Conservation (phyloP, 2,888 invertebrate genomes). For the Dysmachus trigonus region DNA sequence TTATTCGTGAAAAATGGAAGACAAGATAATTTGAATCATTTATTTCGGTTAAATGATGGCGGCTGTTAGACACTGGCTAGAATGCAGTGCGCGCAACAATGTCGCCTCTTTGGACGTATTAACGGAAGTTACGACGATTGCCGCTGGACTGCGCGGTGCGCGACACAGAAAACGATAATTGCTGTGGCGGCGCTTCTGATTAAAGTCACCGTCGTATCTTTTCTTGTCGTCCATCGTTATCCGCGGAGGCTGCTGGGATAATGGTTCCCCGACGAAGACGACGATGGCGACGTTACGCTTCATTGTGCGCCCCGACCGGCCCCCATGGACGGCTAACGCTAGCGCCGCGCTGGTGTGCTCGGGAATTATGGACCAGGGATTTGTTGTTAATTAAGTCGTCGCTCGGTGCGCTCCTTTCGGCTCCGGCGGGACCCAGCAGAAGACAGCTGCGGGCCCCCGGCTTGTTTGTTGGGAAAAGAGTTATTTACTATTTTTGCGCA, state of each 20-base stretch:
- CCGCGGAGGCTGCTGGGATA: conserved; percentile 10
- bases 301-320: conserved; percentile 7
- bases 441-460: neutral
- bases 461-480: neutral
- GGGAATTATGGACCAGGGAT: conserved; percentile 33
- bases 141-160: neutral
- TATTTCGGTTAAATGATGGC: conserved; percentile 45
- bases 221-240: conserved; percentile 28
- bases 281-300: neutral
- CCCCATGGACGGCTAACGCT: neutral
- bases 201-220: conserved; percentile 36
- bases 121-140: conserved; percentile 33
- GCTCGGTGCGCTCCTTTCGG: conserved; percentile 1
- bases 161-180: conserved; percentile 32
- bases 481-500: neutral
- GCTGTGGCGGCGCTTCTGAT: conserved; percentile 45
- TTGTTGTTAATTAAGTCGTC: conserved; percentile 37
- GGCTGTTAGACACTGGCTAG: conserved; percentile 21
- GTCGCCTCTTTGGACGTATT: conserved; percentile 25
- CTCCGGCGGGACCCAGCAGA: neutral
- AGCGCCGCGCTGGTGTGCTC: neutral
- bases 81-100: conserved; percentile 30
- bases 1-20: conserved; percentile 39
- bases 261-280: neutral
- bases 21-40: conserved; percentile 44